Conservation (phyloP, 2,113 vertebrate species). For the Takifugu flavidus region DNA sequence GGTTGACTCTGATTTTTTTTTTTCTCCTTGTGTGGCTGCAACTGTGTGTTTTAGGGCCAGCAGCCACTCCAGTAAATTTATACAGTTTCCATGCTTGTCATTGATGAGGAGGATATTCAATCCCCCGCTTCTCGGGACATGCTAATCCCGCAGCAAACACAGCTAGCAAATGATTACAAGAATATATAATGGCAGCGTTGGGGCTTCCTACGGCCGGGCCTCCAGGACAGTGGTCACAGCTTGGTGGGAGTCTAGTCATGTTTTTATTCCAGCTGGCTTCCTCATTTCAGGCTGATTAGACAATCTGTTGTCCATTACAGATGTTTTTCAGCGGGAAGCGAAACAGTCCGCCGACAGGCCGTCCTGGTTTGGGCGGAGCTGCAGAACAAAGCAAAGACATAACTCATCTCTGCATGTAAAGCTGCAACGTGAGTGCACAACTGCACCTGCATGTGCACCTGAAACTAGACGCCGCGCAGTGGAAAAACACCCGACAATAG, state of each 20-base stretch:
- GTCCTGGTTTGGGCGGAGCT: conserved; percentile 18
- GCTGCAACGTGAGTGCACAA: conserved; percentile 4
- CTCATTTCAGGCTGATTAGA: conserved; percentile 41
- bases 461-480: conserved; percentile 32
- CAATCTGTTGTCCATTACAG: conserved; percentile 51
- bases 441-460: conserved; percentile 35
- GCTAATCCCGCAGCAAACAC: conserved; percentile 29
- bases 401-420: conserved; percentile 2
- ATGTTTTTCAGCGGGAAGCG: conserved; percentile 35
- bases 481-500: conserved; percentile 38
- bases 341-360: conserved; percentile 20
- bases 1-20: neutral
- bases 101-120: conserved; percentile 17
- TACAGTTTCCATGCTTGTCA: conserved; percentile 12
- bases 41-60: too few relatives aligned
- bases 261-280: conserved; percentile 43
- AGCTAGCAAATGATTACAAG: conserved; percentile 48
- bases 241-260: conserved; percentile 50
- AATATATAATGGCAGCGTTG: conserved; percentile 50
- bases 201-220: conserved; percentile 46
- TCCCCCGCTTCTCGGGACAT: conserved; percentile 15
- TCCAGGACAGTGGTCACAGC: conserved; percentile 51
- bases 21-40: neutral
- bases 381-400: conserved; percentile 9
- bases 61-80: conserved; percentile 12